These are phyloP conservation scores for Brassicogethes aeneus DNA, from an alignment of 2,888 invertebrate species.

Conservation along the genomic window DNA sequence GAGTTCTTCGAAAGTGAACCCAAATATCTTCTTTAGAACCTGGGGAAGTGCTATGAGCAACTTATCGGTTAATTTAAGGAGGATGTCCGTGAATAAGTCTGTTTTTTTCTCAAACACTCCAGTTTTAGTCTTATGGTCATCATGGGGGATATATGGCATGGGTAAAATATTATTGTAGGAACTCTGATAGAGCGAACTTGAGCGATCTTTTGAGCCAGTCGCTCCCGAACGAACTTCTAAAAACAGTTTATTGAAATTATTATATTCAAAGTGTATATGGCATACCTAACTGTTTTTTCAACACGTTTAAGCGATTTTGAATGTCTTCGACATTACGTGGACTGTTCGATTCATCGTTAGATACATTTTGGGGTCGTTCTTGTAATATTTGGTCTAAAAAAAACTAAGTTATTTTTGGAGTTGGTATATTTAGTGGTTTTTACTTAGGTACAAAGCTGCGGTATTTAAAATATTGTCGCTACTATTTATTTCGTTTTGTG, in stretches of 20 bases:
- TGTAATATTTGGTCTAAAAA: neutral
- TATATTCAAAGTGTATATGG: conserved; percentile 8
- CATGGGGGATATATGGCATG: too few relatives aligned
- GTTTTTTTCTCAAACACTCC: conserved; percentile 6
- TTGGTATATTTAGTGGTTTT: neutral
- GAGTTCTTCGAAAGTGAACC: conserved; percentile 18
- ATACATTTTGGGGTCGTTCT: conserved; percentile 2
- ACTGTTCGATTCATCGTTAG: too few relatives aligned
- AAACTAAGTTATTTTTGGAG: conserved; percentile 5
- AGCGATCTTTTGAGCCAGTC: too few relatives aligned
- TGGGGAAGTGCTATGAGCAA: conserved; percentile 27
- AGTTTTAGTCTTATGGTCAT: neutral
- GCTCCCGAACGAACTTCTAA: conserved; percentile 5
- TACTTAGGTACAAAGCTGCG: neutral
- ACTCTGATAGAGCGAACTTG: neutral
- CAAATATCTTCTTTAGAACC: conserved; percentile 27
- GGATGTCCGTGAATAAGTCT: conserved; percentile 16
- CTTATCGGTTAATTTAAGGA: conserved; percentile 34
- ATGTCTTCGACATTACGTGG: conserved; percentile 12
- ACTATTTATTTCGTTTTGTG: conserved; percentile 6
- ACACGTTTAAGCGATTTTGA: conserved; percentile 20
- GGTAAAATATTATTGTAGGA: too few relatives aligned
- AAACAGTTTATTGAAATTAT: conserved; percentile 4
- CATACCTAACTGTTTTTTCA: conserved; percentile 35
- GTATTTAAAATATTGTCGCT: neutral